These are phyloP conservation scores for Tarsius wallacei DNA, from an alignment of 2,797 vertebrate genomes.

Conservation along the genomic window DNA sequence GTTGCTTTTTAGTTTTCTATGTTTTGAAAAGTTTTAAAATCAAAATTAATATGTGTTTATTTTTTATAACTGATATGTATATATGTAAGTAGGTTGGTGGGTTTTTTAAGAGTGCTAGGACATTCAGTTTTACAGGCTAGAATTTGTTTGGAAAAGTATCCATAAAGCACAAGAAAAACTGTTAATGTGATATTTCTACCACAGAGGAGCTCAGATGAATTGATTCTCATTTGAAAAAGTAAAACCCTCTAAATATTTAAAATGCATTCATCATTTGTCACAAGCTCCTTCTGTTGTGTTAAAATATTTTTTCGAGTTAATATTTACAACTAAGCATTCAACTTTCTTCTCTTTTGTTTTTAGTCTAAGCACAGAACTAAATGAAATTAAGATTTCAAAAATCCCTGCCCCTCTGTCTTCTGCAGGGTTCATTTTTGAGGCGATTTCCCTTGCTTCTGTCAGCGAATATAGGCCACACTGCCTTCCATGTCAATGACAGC, in stretches of 20 bases:
- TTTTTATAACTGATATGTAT: background rate
- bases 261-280: constrained; percentile 70
- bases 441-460: background rate
- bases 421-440: no score
- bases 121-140: constrained; percentile 30
- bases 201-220: constrained; percentile 34
- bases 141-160: background rate
- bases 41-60: background rate
- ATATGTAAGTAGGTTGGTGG: background rate
- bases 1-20: background rate
- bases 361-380: constrained; percentile 30
- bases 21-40: constrained; percentile 43
- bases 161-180: constrained; percentile 26
- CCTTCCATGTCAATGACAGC: background rate
- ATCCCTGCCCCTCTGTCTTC: background rate
- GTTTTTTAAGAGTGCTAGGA: background rate
- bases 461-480: fast-evolving
- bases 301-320: constrained; percentile 59
- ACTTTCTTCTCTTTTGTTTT: constrained; percentile 30
- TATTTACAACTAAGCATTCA: constrained; percentile 31
- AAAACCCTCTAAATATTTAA: constrained; percentile 64
- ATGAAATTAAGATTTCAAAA: background rate
- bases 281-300: constrained; percentile 63
- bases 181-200: constrained; percentile 46
- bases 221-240: constrained; percentile 62